phyloP scores from a whole-genome alignment of 1,140 invertebrate genomes.

The Belonocnema kinseyi region DNA sequence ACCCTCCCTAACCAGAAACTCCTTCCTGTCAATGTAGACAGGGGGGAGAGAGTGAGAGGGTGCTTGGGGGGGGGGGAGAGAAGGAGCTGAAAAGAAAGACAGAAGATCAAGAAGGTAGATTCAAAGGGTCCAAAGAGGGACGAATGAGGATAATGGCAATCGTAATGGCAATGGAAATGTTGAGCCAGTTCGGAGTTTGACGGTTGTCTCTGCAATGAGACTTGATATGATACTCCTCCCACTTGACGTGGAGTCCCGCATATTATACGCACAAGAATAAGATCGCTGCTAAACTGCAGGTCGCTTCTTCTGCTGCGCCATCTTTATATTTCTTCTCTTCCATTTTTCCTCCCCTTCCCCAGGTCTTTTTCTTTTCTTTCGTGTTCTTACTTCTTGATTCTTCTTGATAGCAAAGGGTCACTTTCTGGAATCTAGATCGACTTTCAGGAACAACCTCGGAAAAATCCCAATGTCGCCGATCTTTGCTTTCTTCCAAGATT shows the following conservation, averaged over 20 bases:
- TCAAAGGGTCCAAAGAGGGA: slow-evolving; percentile 32
- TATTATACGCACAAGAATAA: slow-evolving; percentile 18
- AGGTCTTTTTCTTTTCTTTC: not conserved
- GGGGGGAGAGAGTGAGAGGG: slow-evolving; percentile 39
- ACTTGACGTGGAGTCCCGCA: slow-evolving; percentile 25
- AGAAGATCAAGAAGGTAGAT: slow-evolving; percentile 37
- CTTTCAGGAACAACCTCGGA: slow-evolving; percentile 16
- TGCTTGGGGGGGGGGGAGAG: slow-evolving; percentile 1
- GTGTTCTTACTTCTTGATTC: not conserved
- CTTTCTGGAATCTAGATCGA: slow-evolving; percentile 30
- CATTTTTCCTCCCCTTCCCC: not conserved
- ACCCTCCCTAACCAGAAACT: slow-evolving; percentile 51
- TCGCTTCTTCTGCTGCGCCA: slow-evolving; percentile 12
- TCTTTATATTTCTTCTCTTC: not conserved
- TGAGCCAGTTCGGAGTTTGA: slow-evolving; percentile 2
- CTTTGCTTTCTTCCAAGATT: not conserved
- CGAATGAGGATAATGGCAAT: slow-evolving; percentile 38
- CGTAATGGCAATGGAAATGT: slow-evolving; percentile 40
- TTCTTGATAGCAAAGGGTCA: not conserved
- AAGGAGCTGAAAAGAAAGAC: slow-evolving; percentile 35
- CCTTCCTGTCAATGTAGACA: slow-evolving; percentile 50
- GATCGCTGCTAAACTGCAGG: slow-evolving; percentile 19
- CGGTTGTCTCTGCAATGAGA: slow-evolving; percentile 36
- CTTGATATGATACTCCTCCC: slow-evolving; percentile 26
- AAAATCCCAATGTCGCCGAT: slow-evolving; percentile 8